Evolutionary conservation across 2,888 invertebrate species (phyloP), one percentile per base, ranked within the genome.

Genomic region (Piscicola geometra): DNA sequence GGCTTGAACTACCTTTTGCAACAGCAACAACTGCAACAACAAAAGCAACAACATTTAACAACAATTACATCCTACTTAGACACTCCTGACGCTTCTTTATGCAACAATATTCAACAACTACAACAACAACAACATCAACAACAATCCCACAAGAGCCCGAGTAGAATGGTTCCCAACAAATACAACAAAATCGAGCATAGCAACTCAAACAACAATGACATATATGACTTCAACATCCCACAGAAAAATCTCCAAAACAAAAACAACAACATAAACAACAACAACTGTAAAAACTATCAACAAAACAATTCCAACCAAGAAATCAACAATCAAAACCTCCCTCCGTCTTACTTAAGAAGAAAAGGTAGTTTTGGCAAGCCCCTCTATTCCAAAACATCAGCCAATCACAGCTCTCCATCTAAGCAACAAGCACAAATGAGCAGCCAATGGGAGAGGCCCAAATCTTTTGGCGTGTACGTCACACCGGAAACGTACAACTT

Each of bases 1-100:
- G 73, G 73, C 35, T 25, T 73, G 2, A 73, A 33, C 52, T 73
- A 73, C 36, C 64, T 64, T 15, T 35, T 56, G n/a, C 60, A 73
- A 36, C 73, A 50, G 28, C 72, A 72, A 30, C 72, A 71, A 32
- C n/a, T 9, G 28, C 71, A 52, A 41, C 71, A 71, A 28, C 71
- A 52, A 30, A 21, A 50, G 28, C 71, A 50, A 56, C 60, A 56
- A 56, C 5, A 9, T 41, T 41, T 15, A 9, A 41, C 5, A 41
- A 41, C 41, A 41, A 9, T 15, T 5, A 9, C 41, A 9, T 41
- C 41, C 5, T 41, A 9, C 15, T 41, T 41, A 5, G 21, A 18
- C 15, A 2, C 70, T n/a, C 52, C 71, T n/a, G 28, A 21, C 12
- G 12, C 52, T 1, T 30, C 50, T 21, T 30, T 47, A 2, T 50